Conservation (phyloP, 2,797 vertebrate species). For the Pristis pectinata region DNA sequence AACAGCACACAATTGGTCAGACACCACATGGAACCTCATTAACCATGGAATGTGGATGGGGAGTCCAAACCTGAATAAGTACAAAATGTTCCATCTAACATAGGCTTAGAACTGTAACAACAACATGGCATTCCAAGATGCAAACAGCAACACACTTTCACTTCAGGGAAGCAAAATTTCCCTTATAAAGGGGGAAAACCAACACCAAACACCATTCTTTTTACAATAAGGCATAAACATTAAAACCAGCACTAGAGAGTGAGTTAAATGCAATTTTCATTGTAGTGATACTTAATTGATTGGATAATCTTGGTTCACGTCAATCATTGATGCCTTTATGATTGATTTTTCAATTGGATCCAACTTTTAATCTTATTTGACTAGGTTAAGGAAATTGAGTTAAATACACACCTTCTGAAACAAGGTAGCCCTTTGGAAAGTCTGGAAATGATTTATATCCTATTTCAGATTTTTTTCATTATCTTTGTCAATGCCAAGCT, state of each 20-base stretch:
- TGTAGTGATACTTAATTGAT: no score
- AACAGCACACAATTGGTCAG: neutral
- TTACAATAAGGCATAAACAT: neutral
- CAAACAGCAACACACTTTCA: neutral
- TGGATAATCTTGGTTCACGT: neutral
- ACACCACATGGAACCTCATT: constrained; percentile 16
- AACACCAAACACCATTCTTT: neutral
- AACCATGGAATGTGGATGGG: constrained; percentile 29
- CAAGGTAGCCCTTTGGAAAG: neutral
- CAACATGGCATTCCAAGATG: neutral
- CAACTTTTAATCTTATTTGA: neutral
- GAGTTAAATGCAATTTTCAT: neutral
- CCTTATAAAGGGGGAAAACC: neutral
- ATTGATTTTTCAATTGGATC: neutral
- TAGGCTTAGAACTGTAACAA: neutral
- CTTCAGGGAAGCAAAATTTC: neutral
- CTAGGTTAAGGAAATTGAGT: neutral
- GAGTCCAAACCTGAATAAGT: constrained; percentile 19
- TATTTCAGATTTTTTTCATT: neutral
- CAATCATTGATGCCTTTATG: neutral
- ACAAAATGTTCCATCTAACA: constrained; percentile 22
- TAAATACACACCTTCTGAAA: neutral
- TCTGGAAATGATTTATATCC: neutral
- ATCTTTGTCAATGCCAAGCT: neutral
- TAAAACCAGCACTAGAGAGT: neutral